Conservation (phyloP, 2,113 vertebrate genomes). For the Sebastes fasciatus region DNA sequence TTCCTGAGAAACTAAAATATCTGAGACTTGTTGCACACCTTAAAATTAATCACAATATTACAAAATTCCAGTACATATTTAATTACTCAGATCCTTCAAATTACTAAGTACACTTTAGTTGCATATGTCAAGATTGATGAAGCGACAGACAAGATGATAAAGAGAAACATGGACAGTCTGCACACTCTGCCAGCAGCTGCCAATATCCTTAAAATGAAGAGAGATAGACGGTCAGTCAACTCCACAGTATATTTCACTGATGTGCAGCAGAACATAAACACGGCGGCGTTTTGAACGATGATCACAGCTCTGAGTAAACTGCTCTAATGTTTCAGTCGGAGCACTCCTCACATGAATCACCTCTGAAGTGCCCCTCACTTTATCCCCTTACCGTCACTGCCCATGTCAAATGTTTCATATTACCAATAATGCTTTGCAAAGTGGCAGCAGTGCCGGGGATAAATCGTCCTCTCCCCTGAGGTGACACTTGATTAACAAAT, state of each 20-base stretch:
- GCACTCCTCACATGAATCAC: constrained; percentile 42
- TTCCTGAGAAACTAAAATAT: not conserved
- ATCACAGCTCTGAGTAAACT: not conserved
- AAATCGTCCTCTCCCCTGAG: constrained; percentile 19
- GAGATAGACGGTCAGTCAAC: not conserved
- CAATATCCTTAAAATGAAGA: not conserved
- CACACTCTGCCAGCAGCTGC: not conserved
- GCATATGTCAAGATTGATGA: not conserved
- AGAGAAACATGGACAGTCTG: not conserved
- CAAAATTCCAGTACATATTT: not conserved
- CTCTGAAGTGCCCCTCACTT: constrained; percentile 25
- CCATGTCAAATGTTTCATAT: constrained; percentile 37
- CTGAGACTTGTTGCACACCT: not conserved
- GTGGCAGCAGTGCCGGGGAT: constrained; percentile 11
- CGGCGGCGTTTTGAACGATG: not conserved
- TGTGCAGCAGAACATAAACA: not conserved
- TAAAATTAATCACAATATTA: not conserved
- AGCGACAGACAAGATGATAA: not conserved
- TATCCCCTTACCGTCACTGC: constrained; percentile 18
- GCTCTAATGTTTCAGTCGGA: constrained; percentile 29
- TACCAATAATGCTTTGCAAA: constrained; percentile 31
- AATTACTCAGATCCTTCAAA: not conserved
- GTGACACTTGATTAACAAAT: constrained; percentile 41
- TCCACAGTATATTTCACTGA: constrained; percentile 5
- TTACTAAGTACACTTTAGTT: not conserved